A percentile compares a stretch with the other conserved stretches of the same genome.
Conservation (phyloP, 2,797 vertebrate species). For the Propithecus perrieri region DNA sequence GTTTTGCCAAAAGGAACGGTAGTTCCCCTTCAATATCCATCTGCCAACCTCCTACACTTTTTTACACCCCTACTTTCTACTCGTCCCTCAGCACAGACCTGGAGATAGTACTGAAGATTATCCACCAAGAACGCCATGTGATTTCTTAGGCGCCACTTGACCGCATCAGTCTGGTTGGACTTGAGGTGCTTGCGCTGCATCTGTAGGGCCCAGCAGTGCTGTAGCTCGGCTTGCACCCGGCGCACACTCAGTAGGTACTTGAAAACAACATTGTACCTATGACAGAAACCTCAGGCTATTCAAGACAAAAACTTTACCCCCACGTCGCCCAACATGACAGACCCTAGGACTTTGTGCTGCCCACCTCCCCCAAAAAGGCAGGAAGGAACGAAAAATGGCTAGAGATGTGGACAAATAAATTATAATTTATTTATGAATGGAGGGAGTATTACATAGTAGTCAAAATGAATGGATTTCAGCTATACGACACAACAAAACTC, state of each 20-base stretch:
- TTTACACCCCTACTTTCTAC: background rate
- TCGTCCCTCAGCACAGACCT: constrained; percentile 86
- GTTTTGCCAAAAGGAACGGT: background rate
- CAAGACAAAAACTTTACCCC: background rate
- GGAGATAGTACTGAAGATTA: constrained; percentile 98
- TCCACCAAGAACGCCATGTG: constrained; percentile 99
- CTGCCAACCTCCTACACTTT: background rate
- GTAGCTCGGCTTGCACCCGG: constrained; percentile 96
- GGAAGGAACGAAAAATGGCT: background rate
- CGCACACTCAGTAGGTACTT: constrained; percentile 97
- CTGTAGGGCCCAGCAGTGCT: constrained; percentile 98
- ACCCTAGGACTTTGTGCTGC: background rate
- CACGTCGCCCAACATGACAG: background rate
- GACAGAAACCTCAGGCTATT: constrained; percentile 1
- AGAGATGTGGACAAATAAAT: background rate
- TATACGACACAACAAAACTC: background rate
- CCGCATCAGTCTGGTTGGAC: constrained; percentile 93
- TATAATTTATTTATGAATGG: background rate
- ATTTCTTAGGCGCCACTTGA: constrained; percentile 96
- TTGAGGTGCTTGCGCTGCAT: constrained; percentile 98
- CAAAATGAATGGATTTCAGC: background rate
- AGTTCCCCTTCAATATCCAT: background rate
- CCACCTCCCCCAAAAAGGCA: background rate
- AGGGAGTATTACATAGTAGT: background rate
- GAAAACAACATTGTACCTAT: constrained; percentile 98